Percentiles rank a stretch among this genome's conserved stretches.
Evolutionary conservation across 2,797 vertebrate genomes (phyloP).

Genomic region (Anomalospiza imberbis): DNA sequence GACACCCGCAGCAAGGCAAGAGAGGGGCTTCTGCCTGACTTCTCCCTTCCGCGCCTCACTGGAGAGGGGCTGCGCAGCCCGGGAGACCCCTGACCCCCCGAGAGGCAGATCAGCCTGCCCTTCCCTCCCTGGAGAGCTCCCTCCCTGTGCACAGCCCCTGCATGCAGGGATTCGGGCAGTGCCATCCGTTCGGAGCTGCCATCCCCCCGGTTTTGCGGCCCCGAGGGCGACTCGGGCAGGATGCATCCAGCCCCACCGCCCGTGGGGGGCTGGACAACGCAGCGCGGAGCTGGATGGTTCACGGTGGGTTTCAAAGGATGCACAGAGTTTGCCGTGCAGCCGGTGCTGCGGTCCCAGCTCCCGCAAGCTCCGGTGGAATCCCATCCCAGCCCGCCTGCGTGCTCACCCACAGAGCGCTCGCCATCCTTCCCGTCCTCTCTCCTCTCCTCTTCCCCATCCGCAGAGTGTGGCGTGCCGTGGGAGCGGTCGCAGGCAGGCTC

Average conservation of each 20-base stretch:
- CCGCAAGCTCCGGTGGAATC: background rate
- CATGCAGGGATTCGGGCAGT: background rate
- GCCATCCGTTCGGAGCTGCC: background rate
- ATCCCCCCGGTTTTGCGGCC: fast-evolving
- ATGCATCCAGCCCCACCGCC: background rate
- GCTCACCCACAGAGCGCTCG: background rate
- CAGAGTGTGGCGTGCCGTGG: background rate
- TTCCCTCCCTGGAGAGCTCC: background rate
- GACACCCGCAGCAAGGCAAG: background rate
- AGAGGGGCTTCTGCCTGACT: background rate
- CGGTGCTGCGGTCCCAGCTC: background rate
- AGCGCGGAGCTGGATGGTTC: background rate
- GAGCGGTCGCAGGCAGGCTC: background rate
- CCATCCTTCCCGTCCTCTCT: background rate
- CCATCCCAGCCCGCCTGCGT: background rate
- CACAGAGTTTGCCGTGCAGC: background rate
- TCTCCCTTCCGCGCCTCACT: background rate
- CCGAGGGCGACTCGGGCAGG: background rate
- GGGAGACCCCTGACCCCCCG: background rate
- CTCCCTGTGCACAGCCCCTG: background rate
- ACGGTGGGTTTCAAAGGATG: background rate
- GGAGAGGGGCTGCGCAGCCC: background rate
- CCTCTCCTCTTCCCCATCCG: background rate
- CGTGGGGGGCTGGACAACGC: fast-evolving
- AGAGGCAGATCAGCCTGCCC: background rate